These are phyloP conservation scores for Trissolcus japonicus DNA, from an alignment of 2,888 invertebrate genomes.

Conservation along the genomic window DNA sequence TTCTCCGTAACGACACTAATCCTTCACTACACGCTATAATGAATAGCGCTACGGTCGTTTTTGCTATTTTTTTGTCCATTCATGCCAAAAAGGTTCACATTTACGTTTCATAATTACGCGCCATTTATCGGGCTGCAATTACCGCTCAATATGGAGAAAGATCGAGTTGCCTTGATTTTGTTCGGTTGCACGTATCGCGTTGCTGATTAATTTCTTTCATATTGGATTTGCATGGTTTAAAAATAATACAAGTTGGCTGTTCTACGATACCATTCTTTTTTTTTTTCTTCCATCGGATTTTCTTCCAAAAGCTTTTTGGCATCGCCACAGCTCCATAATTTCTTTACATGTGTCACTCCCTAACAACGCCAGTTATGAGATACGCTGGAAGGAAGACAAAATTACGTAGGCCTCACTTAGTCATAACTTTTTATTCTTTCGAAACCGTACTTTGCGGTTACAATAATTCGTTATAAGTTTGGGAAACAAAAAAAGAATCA, in stretches of 20 bases:
- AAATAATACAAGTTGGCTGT: too few relatives aligned
- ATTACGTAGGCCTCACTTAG: constrained; percentile 52
- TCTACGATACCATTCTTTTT: constrained; percentile 30
- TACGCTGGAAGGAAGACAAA: constrained; percentile 51
- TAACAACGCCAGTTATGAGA: constrained; percentile 51
- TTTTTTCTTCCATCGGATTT: constrained; percentile 29
- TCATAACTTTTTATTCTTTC: constrained; percentile 54
- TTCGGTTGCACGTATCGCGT: constrained; percentile 20
- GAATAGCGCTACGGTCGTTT: constrained; percentile 27
- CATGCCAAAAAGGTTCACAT: neutral
- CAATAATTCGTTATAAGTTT: constrained; percentile 45
- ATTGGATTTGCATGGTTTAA: constrained; percentile 21
- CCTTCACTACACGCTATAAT: constrained; percentile 31
- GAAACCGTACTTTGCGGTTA: constrained; percentile 53
- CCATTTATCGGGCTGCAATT: constrained; percentile 31
- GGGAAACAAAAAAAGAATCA: constrained; percentile 30
- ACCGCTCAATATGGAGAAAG: constrained; percentile 19
- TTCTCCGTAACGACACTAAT: constrained; percentile 42
- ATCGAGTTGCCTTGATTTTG: constrained; percentile 22
- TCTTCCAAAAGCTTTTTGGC: constrained; percentile 36
- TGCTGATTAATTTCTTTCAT: constrained; percentile 29
- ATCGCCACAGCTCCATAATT: constrained; percentile 39
- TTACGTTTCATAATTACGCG: constrained; percentile 26
- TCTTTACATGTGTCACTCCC: constrained; percentile 54
- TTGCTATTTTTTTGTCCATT: neutral